A percentile compares a stretch with the other conserved stretches of the same genome.
These are phyloP conservation scores for Parthenolecanium corni DNA, from an alignment of 2,888 invertebrate genomes.

Conservation along the genomic window DNA sequence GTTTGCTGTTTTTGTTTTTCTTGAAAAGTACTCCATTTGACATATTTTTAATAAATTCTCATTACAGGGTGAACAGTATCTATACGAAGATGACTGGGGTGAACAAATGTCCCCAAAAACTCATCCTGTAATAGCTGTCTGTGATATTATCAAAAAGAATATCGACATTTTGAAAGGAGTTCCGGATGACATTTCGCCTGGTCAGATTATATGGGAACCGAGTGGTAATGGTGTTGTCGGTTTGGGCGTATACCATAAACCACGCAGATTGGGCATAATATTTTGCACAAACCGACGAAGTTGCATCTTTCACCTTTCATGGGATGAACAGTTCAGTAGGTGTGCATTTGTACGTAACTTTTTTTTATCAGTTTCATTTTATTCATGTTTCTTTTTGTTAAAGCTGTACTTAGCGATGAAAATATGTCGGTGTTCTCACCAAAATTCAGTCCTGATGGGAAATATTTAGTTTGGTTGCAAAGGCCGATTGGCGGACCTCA, in stretches of 20 bases:
- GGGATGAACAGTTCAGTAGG: constrained; percentile 48
- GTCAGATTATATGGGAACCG: constrained; percentile 42
- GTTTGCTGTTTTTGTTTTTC: not conserved
- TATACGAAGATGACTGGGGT: constrained; percentile 70
- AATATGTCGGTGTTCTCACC: constrained; percentile 51
- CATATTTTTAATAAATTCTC: not conserved
- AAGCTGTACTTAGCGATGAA: constrained; percentile 45
- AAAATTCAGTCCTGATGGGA: constrained; percentile 50
- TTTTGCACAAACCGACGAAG: constrained; percentile 63
- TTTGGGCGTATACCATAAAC: constrained; percentile 57
- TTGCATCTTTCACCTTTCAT: constrained; percentile 48
- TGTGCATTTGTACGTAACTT: not conserved
- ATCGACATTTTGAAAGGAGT: constrained; percentile 32
- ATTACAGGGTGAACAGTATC: constrained; percentile 56
- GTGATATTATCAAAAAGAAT: constrained; percentile 49
- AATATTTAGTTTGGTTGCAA: constrained; percentile 59
- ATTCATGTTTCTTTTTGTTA: constrained; percentile 33
- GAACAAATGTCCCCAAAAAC: constrained; percentile 65
- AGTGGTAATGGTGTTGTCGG: constrained; percentile 51
- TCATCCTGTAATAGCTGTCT: constrained; percentile 55
- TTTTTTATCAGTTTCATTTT: not conserved
- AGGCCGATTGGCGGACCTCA: constrained; percentile 58
- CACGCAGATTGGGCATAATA: constrained; percentile 62
- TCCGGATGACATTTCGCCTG: constrained; percentile 40
- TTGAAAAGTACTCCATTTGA: not conserved